A percentile compares a stretch with the other conserved stretches of the same genome.
These are phyloP conservation scores for Malacosoma neustria DNA, from an alignment of 2,888 invertebrate genomes.

Conservation along the genomic window DNA sequence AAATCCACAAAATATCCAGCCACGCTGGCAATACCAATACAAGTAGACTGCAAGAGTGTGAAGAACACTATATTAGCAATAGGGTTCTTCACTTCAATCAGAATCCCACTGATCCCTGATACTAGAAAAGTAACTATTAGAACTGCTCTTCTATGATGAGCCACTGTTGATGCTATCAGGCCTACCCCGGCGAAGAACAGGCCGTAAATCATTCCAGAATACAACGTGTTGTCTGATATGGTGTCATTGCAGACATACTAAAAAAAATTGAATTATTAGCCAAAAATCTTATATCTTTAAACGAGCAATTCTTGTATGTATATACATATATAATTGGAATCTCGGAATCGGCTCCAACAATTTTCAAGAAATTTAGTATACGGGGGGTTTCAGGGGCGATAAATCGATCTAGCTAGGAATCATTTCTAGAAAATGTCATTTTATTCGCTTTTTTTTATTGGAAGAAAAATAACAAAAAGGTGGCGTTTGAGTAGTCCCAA, in stretches of 20 bases:
- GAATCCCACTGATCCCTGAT: constrained; percentile 63
- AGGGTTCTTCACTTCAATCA: constrained; percentile 55
- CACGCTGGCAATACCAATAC: constrained; percentile 31
- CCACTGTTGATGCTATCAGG: constrained; percentile 48
- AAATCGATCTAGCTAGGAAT: no score
- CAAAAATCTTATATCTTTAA: no score
- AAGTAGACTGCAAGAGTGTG: constrained; percentile 28
- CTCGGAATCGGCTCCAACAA: no score
- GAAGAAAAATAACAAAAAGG: no score
- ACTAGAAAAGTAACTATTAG: constrained; percentile 49
- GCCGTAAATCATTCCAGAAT: constrained; percentile 76
- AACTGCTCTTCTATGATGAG: constrained; percentile 60
- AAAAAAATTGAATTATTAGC: no score
- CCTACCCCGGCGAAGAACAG: constrained; percentile 70
- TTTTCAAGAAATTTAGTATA: no score
- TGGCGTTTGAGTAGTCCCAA: no score
- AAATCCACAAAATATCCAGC: constrained; percentile 40
- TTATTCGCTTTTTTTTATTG: no score
- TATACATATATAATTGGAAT: no score
- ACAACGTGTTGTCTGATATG: constrained; percentile 71
- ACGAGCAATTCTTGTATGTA: no score
- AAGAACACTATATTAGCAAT: constrained; percentile 34
- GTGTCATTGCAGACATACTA: constrained; percentile 22
- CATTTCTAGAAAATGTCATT: no score
- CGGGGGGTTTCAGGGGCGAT: no score